Evolutionary conservation across 1,140 invertebrate genomes (phyloP).

Genomic region (Campoletis sonorensis): DNA sequence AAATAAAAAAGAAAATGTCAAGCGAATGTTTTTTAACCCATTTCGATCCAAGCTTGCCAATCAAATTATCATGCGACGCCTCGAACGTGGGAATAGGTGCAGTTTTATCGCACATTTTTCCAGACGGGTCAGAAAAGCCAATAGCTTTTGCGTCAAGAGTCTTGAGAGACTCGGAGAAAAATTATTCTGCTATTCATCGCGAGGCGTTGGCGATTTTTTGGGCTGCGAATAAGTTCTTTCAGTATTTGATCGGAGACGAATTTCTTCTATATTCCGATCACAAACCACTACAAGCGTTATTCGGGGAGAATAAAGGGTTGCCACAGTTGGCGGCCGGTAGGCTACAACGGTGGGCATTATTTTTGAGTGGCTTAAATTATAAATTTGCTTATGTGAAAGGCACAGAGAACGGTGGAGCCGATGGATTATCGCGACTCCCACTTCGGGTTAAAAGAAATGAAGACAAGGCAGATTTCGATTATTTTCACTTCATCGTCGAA

Average conservation of each 20-base stretch:
- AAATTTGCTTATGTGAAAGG: conserved; percentile 61
- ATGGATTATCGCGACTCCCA: conserved; percentile 63
- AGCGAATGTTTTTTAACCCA: conserved; percentile 42
- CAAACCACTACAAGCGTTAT: conserved; percentile 68
- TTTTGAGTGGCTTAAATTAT: conserved; percentile 63
- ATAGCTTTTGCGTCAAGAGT: conserved; percentile 72
- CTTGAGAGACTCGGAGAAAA: conserved; percentile 67
- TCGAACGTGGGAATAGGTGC: conserved; percentile 65
- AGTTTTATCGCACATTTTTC: conserved; percentile 60
- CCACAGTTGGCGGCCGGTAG: conserved; percentile 61
- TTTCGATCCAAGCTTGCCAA: conserved; percentile 49
- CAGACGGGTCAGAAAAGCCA: conserved; percentile 60
- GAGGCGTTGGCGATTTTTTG: conserved; percentile 77
- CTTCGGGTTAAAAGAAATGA: conserved; percentile 21
- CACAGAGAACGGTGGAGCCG: conserved; percentile 56
- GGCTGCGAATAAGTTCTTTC: conserved; percentile 75
- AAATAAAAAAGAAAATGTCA: conserved; percentile 40
- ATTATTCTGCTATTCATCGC: conserved; percentile 77
- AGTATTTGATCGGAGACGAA: conserved; percentile 72
- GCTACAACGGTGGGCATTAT: conserved; percentile 62
- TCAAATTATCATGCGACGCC: conserved; percentile 63
- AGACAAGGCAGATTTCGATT: conserved; percentile 45
- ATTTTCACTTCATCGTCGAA: conserved; percentile 58
- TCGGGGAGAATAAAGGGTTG: conserved; percentile 62
- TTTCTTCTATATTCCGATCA: conserved; percentile 73